These are phyloP conservation scores for Tethya wilhelma DNA, from an alignment of 37 sponge, comb jelly and placozoan species.

Conservation along the genomic window DNA sequence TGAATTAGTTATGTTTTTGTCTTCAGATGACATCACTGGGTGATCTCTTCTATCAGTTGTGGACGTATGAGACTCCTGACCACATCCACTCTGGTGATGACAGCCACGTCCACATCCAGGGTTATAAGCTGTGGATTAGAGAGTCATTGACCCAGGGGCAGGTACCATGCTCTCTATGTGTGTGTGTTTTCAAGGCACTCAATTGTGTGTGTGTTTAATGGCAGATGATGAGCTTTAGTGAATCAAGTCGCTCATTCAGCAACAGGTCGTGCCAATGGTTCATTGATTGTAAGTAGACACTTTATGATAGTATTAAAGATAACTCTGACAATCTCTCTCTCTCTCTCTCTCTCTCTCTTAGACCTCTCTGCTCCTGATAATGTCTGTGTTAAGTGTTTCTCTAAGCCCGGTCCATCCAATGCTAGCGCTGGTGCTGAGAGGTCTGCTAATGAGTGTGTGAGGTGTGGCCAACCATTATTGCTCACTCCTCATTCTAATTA, in stretches of 20 bases:
- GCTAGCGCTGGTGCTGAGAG: neutral
- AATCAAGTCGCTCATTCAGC: too few relatives aligned
- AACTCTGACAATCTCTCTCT: too few relatives aligned
- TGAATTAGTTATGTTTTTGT: neutral
- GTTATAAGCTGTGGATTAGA: slow-evolving; percentile 12
- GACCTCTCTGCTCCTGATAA: too few relatives aligned
- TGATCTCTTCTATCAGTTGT: slow-evolving; percentile 42
- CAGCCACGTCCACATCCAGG: neutral
- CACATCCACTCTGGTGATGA: neutral
- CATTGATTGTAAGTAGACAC: too few relatives aligned
- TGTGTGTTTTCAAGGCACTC: neutral
- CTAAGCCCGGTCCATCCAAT: neutral
- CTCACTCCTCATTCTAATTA: too few relatives aligned
- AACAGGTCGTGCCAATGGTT: too few relatives aligned
- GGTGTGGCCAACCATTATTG: neutral
- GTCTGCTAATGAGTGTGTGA: neutral
- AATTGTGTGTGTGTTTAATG: neutral
- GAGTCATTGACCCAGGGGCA: slow-evolving; percentile 21
- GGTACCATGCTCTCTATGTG: neutral
- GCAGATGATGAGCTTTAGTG: neutral
- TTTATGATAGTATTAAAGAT: too few relatives aligned
- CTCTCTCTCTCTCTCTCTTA: too few relatives aligned
- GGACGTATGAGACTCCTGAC: slow-evolving; percentile 4
- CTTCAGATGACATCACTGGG: slow-evolving; percentile 31
- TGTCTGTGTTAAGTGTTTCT: neutral